Conservation (phyloP, 2,113 vertebrate genomes). For the Gambusia holbrooki region DNA sequence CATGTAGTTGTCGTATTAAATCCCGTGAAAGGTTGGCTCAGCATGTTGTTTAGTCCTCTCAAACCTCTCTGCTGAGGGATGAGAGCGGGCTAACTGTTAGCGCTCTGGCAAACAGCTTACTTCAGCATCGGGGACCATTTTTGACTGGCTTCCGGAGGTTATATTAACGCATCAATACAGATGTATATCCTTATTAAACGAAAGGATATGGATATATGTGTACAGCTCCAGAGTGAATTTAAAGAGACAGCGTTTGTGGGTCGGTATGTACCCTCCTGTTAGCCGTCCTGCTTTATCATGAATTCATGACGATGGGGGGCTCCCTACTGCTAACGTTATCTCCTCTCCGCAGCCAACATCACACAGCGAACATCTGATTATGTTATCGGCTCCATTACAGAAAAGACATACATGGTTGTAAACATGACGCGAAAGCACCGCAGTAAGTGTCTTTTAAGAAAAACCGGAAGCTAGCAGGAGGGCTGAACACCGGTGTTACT, state of each 20-base stretch:
- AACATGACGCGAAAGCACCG: not conserved
- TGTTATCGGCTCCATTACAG: not conserved
- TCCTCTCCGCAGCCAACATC: conserved; percentile 4
- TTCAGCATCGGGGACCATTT: not conserved
- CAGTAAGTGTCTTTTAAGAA: not conserved
- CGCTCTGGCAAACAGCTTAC: conserved; percentile 29
- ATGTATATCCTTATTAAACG: too few relatives aligned
- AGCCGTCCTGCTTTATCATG: conserved; percentile 46
- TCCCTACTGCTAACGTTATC: conserved; percentile 32
- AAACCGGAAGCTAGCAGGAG: not conserved
- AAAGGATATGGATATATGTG: not conserved
- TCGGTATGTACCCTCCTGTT: conserved; percentile 16
- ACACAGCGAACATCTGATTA: too few relatives aligned
- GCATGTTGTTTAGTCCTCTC: not conserved
- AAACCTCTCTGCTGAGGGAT: not conserved
- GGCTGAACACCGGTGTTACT: conserved; percentile 2
- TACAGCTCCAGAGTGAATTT: not conserved
- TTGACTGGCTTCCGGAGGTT: not conserved
- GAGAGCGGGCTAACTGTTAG: conserved; percentile 24
- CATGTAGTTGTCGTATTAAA: not conserved
- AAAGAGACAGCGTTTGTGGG: not conserved
- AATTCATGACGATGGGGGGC: conserved; percentile 29
- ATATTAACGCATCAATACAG: not conserved
- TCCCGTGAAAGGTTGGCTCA: conserved; percentile 12
- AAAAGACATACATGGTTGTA: not conserved